phyloP scores from a whole-genome alignment of 1,140 invertebrate genomes.

The Thrips palmi region DNA sequence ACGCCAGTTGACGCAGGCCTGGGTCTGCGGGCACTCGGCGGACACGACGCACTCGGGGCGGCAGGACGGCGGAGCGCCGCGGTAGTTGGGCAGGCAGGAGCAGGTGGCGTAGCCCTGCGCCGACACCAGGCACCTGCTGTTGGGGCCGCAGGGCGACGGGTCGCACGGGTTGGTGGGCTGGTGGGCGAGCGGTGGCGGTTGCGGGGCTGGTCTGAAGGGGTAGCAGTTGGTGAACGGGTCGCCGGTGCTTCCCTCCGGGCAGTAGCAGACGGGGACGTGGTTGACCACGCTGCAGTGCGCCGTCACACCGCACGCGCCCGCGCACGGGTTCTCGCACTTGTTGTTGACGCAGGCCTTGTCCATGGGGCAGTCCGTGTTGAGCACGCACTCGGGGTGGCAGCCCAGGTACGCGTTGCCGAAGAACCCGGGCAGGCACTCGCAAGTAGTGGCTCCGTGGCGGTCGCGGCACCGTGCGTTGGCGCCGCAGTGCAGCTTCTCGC shows the following conservation, averaged over 20 bases:
- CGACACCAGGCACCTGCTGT: slow-evolving; percentile 53
- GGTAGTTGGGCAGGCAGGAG: slow-evolving; percentile 57
- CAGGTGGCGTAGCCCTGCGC: slow-evolving; percentile 52
- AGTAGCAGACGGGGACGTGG: slow-evolving; percentile 61
- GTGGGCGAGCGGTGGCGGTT: slow-evolving; percentile 12
- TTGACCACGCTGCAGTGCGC: slow-evolving; percentile 57
- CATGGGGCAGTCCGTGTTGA: slow-evolving; percentile 52
- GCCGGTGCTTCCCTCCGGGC: slow-evolving; percentile 46
- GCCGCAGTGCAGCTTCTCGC: slow-evolving; percentile 49
- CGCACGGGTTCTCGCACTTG: slow-evolving; percentile 61
- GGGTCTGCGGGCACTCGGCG: slow-evolving; percentile 54
- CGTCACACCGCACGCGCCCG: slow-evolving; percentile 51
- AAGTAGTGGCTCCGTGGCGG: slow-evolving; percentile 33
- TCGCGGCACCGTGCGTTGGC: slow-evolving; percentile 52
- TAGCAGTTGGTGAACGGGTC: slow-evolving; percentile 63
- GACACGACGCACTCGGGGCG: slow-evolving; percentile 64
- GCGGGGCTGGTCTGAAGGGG: slow-evolving; percentile 21
- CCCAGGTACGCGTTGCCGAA: slow-evolving; percentile 42
- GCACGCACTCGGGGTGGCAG: slow-evolving; percentile 57
- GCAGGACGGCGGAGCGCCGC: slow-evolving; percentile 57
- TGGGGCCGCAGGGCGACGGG: slow-evolving; percentile 61
- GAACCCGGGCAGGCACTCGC: slow-evolving; percentile 42
- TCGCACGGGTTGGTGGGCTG: slow-evolving; percentile 23
- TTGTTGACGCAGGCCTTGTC: slow-evolving; percentile 54
- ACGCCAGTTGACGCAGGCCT: slow-evolving; percentile 58